Percentiles rank a stretch among this genome's conserved stretches.
Conservation (phyloP, 1,140 invertebrate genomes). For the Hyles euphorbiae region DNA sequence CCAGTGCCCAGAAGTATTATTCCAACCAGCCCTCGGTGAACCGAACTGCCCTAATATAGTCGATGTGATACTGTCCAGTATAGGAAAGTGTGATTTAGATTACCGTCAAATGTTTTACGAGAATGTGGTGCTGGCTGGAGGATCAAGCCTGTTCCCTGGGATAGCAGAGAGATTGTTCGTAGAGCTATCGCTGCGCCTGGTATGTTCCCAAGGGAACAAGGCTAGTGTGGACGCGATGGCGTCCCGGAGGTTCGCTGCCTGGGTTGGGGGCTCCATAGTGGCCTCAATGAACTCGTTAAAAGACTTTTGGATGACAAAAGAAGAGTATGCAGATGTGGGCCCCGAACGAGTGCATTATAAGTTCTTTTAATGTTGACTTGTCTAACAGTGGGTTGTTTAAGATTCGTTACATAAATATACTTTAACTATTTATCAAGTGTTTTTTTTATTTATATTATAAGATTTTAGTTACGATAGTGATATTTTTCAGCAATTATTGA, state of each 20-base stretch:
- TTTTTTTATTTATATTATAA: no score
- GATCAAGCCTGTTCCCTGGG: slow-evolving; percentile 88
- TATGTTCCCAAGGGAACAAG: slow-evolving; percentile 83
- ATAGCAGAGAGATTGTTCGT: slow-evolving; percentile 85
- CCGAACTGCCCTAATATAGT: slow-evolving; percentile 86
- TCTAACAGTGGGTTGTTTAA: no score
- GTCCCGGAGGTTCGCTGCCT: slow-evolving; percentile 90
- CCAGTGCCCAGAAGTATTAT: slow-evolving; percentile 90
- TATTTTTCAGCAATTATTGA: no score
- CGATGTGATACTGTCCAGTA: slow-evolving; percentile 89
- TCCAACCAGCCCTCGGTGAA: slow-evolving; percentile 86
- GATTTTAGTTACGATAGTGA: no score
- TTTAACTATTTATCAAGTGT: no score
- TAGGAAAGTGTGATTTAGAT: slow-evolving; percentile 89
- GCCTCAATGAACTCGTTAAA: slow-evolving; percentile 85
- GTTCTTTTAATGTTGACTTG: slow-evolving; percentile 45
- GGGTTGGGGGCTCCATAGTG: slow-evolving; percentile 84
- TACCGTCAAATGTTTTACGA: slow-evolving; percentile 88
- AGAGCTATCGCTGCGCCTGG: slow-evolving; percentile 83
- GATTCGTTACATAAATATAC: no score
- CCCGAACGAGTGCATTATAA: slow-evolving; percentile 74
- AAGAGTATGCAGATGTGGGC: slow-evolving; percentile 86
- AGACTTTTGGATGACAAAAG: slow-evolving; percentile 86
- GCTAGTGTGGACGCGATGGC: slow-evolving; percentile 91
- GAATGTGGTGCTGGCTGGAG: slow-evolving; percentile 88